Percentiles rank a stretch among this genome's conserved stretches.
Evolutionary conservation across 2,797 vertebrate species (phyloP).

Genomic region (Harpagifer antarcticus): DNA sequence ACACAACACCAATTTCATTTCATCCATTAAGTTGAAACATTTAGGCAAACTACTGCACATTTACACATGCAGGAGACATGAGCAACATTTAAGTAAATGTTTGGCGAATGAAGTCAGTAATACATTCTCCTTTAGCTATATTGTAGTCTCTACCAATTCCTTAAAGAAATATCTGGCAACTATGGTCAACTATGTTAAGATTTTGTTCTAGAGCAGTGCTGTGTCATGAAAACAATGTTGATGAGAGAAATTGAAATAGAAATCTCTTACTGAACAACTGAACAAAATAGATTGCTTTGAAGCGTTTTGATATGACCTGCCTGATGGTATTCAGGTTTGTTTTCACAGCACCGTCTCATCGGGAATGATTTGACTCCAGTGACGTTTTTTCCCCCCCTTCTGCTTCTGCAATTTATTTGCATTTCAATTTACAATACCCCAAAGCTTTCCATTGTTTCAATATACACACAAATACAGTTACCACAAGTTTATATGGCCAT

Average conservation of each 20-base stretch:
- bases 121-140: background rate
- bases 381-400: background rate
- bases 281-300: background rate
- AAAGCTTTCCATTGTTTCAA: conserved; percentile 57
- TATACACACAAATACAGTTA: conserved; percentile 44
- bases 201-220: background rate
- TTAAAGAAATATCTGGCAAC: background rate
- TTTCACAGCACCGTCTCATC: conserved; percentile 4
- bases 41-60: background rate
- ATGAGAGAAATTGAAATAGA: background rate
- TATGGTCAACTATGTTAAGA: no score
- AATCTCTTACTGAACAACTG: no score
- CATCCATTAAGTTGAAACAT: background rate
- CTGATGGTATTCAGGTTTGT: background rate
- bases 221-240: background rate
- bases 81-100: background rate
- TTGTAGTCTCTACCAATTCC: background rate
- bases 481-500: conserved; percentile 65
- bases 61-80: background rate
- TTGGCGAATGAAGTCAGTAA: background rate
- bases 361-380: background rate
- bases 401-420: background rate
- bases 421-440: conserved; percentile 42
- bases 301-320: background rate
- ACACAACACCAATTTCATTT: background rate